These are phyloP conservation scores for Campodea augens DNA, from an alignment of 1,140 invertebrate species.

Conservation along the genomic window DNA sequence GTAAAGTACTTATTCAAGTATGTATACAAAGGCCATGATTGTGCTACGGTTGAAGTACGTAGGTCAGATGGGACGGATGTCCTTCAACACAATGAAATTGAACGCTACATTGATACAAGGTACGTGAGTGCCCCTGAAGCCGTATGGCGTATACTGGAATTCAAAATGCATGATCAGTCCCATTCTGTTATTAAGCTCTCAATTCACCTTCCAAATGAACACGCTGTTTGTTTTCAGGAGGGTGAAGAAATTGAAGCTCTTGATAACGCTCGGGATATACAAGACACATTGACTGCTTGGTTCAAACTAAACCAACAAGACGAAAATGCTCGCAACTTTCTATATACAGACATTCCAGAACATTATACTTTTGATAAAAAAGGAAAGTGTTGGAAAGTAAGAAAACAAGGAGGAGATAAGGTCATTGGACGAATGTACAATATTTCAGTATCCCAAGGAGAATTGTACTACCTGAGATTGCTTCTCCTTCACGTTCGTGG, in stretches of 20 bases:
- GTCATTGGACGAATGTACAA: constrained; percentile 12
- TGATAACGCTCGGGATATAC: neutral
- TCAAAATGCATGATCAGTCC: constrained; percentile 12
- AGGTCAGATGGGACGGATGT: neutral
- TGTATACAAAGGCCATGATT: constrained; percentile 15
- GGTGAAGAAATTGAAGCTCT: constrained; percentile 5
- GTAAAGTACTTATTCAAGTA: constrained; percentile 15
- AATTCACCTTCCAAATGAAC: constrained; percentile 17
- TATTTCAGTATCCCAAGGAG: constrained; percentile 12
- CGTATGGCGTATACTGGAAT: constrained; percentile 15
- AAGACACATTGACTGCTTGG: constrained; percentile 13
- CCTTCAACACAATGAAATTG: constrained; percentile 11
- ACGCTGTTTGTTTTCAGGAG: constrained; percentile 11
- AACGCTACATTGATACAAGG: constrained; percentile 12
- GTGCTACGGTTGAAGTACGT: constrained; percentile 10
- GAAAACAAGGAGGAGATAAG: neutral
- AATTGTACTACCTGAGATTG: constrained; percentile 15
- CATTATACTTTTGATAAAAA: constrained; percentile 13
- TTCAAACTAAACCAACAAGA: constrained; percentile 12
- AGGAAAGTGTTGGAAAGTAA: constrained; percentile 5
- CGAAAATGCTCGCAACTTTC: constrained; percentile 10
- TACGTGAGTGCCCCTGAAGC: constrained; percentile 19
- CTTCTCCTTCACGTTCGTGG: constrained; percentile 21
- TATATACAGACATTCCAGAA: constrained; percentile 18
- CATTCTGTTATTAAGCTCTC: constrained; percentile 15